These are phyloP conservation scores for Ciconia maguari DNA, from an alignment of 2,113 vertebrate species.

Conservation along the genomic window DNA sequence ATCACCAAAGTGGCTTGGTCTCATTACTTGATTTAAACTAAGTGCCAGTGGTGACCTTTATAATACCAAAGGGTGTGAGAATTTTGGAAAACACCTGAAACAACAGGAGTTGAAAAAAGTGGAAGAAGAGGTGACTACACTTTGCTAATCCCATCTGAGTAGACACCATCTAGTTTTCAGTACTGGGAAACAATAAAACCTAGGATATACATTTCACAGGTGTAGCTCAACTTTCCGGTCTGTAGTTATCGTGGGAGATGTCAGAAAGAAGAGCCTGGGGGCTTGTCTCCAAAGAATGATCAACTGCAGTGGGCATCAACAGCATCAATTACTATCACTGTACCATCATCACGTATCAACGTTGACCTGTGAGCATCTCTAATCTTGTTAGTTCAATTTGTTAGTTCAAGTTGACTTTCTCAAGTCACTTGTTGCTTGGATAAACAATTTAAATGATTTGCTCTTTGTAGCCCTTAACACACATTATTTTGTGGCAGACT, in stretches of 20 bases:
- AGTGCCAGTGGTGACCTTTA: neutral
- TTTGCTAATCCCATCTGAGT: neutral
- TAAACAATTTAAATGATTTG: neutral
- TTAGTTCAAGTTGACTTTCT: neutral
- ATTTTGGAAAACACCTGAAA: neutral
- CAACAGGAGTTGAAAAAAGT: neutral
- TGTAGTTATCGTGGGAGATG: neutral
- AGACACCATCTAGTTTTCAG: neutral
- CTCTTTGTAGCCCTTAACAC: neutral
- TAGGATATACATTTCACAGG: neutral
- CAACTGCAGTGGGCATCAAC: neutral
- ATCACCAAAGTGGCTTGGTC: neutral
- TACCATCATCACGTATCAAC: neutral
- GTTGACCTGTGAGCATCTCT: neutral
- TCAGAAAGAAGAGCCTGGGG: neutral
- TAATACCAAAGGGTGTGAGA: neutral
- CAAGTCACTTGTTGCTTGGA: neutral
- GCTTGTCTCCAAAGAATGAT: neutral
- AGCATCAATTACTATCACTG: neutral
- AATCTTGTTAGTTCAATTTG: neutral
- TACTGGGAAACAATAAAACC: neutral
- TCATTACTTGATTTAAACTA: neutral
- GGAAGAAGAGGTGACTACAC: neutral
- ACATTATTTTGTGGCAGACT: neutral
- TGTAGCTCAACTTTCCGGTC: neutral